Base-by-base conservation (phyloP, 2,888 invertebrate genomes). In the Lithophane ornitopus region DNA sequence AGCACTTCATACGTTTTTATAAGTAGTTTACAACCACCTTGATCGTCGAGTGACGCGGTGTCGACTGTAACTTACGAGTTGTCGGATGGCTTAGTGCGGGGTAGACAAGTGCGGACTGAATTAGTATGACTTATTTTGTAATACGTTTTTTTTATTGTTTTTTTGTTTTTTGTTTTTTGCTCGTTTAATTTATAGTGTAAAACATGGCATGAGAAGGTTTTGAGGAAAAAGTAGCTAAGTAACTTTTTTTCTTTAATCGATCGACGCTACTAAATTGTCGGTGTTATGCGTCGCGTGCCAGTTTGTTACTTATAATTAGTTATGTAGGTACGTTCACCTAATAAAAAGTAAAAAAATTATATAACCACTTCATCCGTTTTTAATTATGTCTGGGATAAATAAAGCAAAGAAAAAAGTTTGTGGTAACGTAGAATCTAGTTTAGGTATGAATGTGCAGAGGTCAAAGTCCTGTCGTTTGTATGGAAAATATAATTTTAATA, bases 41-140 rank as follows among this genome's bases (percentile, higher is more conserved):
- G 92, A 91, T 91, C 89, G 90, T 89, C 88, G 87, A 86, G 83
- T 89, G 91, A 87, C 87, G 87, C 63, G 49, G 80, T 71, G 70
- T 74, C 63, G 70, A 69, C 73, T 49, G 76, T 81, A 76, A 85
- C 74, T 85, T 87, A 86, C 75, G 78, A 63, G n/a, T n/a, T n/a
- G 80, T 58, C 52, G 74, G 77, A 68, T 79, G 52, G 65, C 65
- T 85, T 78, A 81, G 83, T 66, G 78, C 82, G 44, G 78, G 44
- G 70, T 69, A 79, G 62, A 65, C 71, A 78, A 54, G 56, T 74
- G 74, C 49, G 65, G 14, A 44, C 14, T 71, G 84, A 80, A 83
- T 80, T 71, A 71, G 52, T 84, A 83, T 69, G 58, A 77, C 70
- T 84, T 77, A 66, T 71, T 77, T 73, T 65, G 34, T 39, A 22